Conservation (phyloP, 2,797 vertebrate species). For the Coracias cyanogaster region DNA sequence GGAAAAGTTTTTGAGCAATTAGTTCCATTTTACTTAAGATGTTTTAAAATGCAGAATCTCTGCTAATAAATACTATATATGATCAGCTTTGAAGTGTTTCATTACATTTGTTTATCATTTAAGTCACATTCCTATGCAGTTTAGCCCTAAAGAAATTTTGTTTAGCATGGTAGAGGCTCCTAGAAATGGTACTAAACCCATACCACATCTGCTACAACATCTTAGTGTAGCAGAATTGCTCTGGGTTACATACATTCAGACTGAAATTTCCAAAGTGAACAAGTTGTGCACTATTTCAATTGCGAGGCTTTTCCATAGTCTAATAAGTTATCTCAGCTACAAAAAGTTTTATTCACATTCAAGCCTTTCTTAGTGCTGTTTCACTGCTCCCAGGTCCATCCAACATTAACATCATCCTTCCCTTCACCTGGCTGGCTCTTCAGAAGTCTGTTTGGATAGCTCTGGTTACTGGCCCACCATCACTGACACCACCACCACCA, state of each 20-base stretch:
- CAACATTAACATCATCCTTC: fast-evolving
- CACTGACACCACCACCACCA: background rate
- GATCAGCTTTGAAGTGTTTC: conserved; percentile 46
- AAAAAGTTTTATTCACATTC: background rate
- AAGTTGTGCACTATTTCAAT: background rate
- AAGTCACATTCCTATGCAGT: background rate
- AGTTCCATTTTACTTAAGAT: conserved; percentile 10
- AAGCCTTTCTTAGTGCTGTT: background rate
- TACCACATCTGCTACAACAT: background rate
- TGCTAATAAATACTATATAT: conserved; percentile 47
- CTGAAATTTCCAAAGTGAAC: background rate
- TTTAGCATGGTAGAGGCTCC: background rate
- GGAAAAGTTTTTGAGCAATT: conserved; percentile 57
- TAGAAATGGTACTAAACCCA: background rate
- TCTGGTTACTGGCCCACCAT: fast-evolving
- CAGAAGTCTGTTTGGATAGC: background rate
- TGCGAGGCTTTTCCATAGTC: background rate
- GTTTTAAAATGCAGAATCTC: conserved; percentile 33
- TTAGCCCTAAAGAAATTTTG: background rate
- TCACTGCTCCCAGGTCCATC: background rate
- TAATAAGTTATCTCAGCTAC: background rate
- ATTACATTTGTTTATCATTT: conserved; percentile 42
- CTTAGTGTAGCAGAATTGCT: background rate
- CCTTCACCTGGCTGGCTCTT: background rate
- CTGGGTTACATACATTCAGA: background rate